Conservation (phyloP, 2,797 vertebrate species). For the Gorsachius magnificus region DNA sequence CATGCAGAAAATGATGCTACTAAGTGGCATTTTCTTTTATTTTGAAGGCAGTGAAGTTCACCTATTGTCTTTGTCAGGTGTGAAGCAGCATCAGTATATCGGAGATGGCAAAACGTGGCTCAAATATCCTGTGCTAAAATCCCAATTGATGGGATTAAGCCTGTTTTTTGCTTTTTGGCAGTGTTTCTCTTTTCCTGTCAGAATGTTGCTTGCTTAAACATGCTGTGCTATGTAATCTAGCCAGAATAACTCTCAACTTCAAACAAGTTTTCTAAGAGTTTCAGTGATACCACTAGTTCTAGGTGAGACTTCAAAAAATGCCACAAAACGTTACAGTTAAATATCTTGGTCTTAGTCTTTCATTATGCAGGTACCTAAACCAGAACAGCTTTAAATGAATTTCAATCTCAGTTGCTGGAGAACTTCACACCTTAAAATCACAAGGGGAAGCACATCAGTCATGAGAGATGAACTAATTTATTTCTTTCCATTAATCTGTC, state of each 20-base stretch:
- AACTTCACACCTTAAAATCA: neutral
- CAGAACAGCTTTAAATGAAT: neutral
- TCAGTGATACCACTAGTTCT: neutral
- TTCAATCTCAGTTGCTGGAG: neutral
- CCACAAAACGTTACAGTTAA: neutral
- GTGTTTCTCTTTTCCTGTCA: neutral
- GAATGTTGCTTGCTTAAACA: neutral
- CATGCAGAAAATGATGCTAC: neutral
- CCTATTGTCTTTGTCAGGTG: neutral
- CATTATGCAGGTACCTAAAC: neutral
- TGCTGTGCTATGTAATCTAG: neutral
- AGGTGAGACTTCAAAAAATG: neutral
- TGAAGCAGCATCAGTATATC: neutral
- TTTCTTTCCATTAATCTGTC: slow-evolving; percentile 18
- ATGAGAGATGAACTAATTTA: neutral
- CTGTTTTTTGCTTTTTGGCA: neutral
- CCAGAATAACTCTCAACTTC: neutral
- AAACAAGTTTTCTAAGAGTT: neutral
- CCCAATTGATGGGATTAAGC: neutral
- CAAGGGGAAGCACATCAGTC: neutral
- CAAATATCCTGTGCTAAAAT: neutral
- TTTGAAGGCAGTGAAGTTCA: neutral
- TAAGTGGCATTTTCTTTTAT: neutral
- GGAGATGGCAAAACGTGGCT: neutral
- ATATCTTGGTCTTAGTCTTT: neutral